Conservation (phyloP, 2,888 invertebrate species). For the Subacronicta megacephala region DNA sequence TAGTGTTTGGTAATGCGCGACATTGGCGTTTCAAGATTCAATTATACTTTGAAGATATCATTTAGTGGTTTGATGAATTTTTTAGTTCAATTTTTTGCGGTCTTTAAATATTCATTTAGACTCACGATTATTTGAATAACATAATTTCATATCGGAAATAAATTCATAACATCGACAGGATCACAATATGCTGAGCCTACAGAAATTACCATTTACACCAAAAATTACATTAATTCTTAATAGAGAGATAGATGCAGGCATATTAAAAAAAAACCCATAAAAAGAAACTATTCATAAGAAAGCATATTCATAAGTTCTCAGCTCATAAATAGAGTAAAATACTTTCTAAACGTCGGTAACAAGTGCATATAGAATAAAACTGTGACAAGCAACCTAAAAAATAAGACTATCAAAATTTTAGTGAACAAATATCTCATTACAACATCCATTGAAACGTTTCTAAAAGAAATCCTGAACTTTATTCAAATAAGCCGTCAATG, state of each 20-base stretch:
- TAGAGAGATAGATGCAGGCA: too few species aligned
- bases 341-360: conserved; percentile 40
- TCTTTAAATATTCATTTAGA: too few species aligned
- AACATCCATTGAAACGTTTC: conserved; percentile 38
- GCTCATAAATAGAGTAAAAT: conserved; percentile 32
- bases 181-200: too few species aligned
- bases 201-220: too few species aligned
- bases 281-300: conserved; percentile 23
- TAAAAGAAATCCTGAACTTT: conserved; percentile 4
- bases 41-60: conserved; percentile 10
- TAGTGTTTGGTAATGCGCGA: conserved; percentile 34
- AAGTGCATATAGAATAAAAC: conserved; percentile 43
- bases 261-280: too few species aligned
- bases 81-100: too few species aligned
- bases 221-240: too few species aligned
- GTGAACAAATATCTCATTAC: conserved; percentile 13
- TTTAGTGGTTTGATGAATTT: neutral
- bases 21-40: conserved; percentile 11
- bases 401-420: conserved; percentile 24
- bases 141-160: too few species aligned
- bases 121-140: too few species aligned
- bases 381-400: conserved; percentile 43
- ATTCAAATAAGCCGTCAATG: conserved; percentile 33
- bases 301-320: conserved; percentile 18
- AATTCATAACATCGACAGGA: too few species aligned